Conservation (phyloP, 2,888 invertebrate genomes). For the Ctenicera cuprea region DNA sequence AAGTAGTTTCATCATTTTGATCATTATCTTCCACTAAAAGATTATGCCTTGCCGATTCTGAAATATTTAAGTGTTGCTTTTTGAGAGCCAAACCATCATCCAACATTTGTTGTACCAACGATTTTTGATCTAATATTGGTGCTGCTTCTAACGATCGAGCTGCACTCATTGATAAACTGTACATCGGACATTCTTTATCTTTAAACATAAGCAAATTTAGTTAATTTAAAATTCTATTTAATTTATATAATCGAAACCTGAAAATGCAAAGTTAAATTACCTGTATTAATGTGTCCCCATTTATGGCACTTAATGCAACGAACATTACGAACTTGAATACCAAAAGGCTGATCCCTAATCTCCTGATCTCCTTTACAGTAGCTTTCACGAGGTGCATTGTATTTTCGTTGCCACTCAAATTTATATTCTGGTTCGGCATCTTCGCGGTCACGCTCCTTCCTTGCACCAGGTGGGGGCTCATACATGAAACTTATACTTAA, state of each 20-base stretch:
- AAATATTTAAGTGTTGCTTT: slow-evolving; percentile 79
- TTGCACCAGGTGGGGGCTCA: slow-evolving; percentile 98
- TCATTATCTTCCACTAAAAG: slow-evolving; percentile 76
- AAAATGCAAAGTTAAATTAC: too few species aligned
- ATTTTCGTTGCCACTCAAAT: slow-evolving; percentile 99
- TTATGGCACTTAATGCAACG: slow-evolving; percentile 99
- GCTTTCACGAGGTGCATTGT: slow-evolving; percentile 98
- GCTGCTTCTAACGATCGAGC: slow-evolving; percentile 83
- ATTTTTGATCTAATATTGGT: slow-evolving; percentile 81
- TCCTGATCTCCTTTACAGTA: slow-evolving; percentile 98
- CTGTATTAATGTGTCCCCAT: slow-evolving; percentile 99
- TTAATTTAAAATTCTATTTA: too few species aligned
- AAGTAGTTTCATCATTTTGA: slow-evolving; percentile 76
- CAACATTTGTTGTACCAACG: slow-evolving; percentile 91
- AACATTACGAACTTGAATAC: slow-evolving; percentile 97
- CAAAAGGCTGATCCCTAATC: slow-evolving; percentile 98
- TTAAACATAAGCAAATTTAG: slow-evolving; percentile 61
- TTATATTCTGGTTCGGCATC: slow-evolving; percentile 98
- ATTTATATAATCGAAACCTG: too few species aligned
- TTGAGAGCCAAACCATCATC: slow-evolving; percentile 94
- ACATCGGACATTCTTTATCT: slow-evolving; percentile 98
- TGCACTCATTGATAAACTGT: slow-evolving; percentile 87
- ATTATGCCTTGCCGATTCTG: slow-evolving; percentile 76
- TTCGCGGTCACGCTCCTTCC: slow-evolving; percentile 92
- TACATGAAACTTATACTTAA: slow-evolving; percentile 99